Evolutionary conservation across 2,888 invertebrate species (phyloP).

Genomic region (Drosophila mayaguana): DNA sequence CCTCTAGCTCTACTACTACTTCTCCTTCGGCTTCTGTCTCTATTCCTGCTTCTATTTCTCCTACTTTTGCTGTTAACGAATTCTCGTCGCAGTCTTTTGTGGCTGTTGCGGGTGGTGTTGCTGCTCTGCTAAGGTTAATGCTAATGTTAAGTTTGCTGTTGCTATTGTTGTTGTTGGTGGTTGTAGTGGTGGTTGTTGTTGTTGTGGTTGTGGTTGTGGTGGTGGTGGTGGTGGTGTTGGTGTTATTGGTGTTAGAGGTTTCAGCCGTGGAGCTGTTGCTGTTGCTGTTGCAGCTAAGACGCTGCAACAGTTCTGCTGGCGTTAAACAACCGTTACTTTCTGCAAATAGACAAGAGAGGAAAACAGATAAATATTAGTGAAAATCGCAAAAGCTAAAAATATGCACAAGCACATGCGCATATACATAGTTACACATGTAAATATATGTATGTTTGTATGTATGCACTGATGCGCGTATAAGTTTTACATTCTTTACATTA

Average conservation of each 20-base stretch:
- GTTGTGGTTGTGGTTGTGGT: slow-evolving; percentile 26
- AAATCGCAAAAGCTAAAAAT: slow-evolving; percentile 5
- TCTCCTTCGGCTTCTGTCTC: not conserved
- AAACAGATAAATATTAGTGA: slow-evolving; percentile 11
- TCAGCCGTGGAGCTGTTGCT: slow-evolving; percentile 35
- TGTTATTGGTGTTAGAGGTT: slow-evolving; percentile 34
- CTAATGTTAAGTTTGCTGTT: slow-evolving; percentile 27
- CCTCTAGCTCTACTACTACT: not conserved
- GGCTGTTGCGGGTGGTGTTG: slow-evolving; percentile 57
- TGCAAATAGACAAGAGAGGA: slow-evolving; percentile 49
- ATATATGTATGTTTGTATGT: not conserved
- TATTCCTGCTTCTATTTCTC: not conserved
- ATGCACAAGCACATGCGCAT: not conserved
- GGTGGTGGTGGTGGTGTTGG: slow-evolving; percentile 9
- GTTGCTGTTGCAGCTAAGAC: slow-evolving; percentile 49
- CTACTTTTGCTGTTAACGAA: slow-evolving; percentile 38
- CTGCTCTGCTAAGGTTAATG: slow-evolving; percentile 37
- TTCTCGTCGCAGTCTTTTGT: slow-evolving; percentile 75
- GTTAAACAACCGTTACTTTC: slow-evolving; percentile 64
- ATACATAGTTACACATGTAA: not conserved
- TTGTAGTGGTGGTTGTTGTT: slow-evolving; percentile 23
- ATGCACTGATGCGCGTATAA: not conserved
- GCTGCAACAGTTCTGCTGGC: slow-evolving; percentile 70
- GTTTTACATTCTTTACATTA: slow-evolving; percentile 24
- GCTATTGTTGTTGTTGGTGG: slow-evolving; percentile 23